Percentiles rank a stretch among this genome's conserved stretches.
phyloP scores from a whole-genome alignment of 2,113 vertebrate species.

The Maccullochella peelii region DNA sequence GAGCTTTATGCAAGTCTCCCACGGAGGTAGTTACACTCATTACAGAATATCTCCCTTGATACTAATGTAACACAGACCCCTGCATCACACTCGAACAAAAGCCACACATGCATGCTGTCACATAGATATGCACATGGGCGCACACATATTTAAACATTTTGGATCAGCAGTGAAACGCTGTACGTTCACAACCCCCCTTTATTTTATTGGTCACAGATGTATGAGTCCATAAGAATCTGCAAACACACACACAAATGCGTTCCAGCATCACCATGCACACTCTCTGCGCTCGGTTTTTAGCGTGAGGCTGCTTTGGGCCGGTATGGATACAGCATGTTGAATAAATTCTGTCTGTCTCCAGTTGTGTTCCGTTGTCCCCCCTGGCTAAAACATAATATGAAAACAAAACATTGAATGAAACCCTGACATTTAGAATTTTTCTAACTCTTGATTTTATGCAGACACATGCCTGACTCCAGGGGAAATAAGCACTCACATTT shows the following conservation, averaged over 20 bases:
- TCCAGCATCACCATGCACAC: constrained; percentile 31
- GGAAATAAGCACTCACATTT: neutral
- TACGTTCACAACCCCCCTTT: constrained; percentile 41
- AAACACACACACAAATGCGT: constrained; percentile 57
- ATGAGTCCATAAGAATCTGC: constrained; percentile 64
- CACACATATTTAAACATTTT: constrained; percentile 60
- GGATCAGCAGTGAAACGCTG: constrained; percentile 38
- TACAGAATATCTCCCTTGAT: constrained; percentile 73
- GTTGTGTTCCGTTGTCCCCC: constrained; percentile 29
- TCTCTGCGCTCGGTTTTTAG: neutral
- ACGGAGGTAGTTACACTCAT: constrained; percentile 86
- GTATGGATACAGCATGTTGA: constrained; percentile 36
- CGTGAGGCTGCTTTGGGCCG: constrained; percentile 32
- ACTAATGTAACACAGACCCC: constrained; percentile 75
- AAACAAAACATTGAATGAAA: constrained; percentile 42
- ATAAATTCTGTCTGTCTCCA: constrained; percentile 43
- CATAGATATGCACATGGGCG: constrained; percentile 43
- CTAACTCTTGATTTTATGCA: constrained; percentile 31
- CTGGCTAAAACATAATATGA: constrained; percentile 38
- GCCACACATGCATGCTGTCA: constrained; percentile 65
- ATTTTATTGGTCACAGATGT: constrained; percentile 78
- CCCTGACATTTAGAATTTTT: constrained; percentile 28
- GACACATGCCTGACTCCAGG: constrained; percentile 11
- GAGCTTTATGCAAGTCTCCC: constrained; percentile 90
- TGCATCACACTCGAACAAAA: constrained; percentile 50